Evolutionary conservation across 2,113 vertebrate genomes (phyloP), one percentile per base, ranked within the genome.

Genomic region (Furnarius figulus): DNA sequence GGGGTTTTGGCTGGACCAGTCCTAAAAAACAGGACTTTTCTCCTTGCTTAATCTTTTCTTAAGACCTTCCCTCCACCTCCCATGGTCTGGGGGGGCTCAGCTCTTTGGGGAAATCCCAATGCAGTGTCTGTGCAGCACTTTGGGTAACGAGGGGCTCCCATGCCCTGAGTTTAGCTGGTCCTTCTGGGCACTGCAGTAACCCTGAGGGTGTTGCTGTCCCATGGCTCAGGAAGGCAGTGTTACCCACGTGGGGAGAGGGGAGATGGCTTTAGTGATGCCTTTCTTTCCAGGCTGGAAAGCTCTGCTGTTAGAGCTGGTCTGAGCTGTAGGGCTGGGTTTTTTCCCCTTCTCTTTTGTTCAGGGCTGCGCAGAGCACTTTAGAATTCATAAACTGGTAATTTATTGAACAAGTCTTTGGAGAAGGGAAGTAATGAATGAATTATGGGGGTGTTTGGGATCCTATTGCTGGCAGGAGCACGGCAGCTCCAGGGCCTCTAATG

Each of bases 301-400:
- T 81, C 46, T 86, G 79, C 68, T 47, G 25, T 88, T 53, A 66
- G 40, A 92, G 71, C 85, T 68, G 55, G 6, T 18, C 79, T 33
- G 31, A 31, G 11, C 81, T 23, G 49, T 25, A 14, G n/a, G 15
- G 14, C 15, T 42, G 4, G 14, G 28, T 44, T 89, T 59, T 81
- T 39, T 4, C 1, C 65, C 68, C n/a, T 95, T 89, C 18, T 37
- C 81, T 82, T 94, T 95, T 91, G 85, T 91, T 89, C 91, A 53
- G 62, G 8, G 80, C 86, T 91, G 86, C 8, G 1, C 85, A 87
- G 86, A 97, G 89, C 97, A 92, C 97, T 97, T 84, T 86, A 75
- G 92, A 97, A 98, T 97, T 95, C 97, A 97, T 98, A 97, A 97
- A 97, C 88, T 56, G 68, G 95, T 97, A 96, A 98, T 97, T 97